Base-by-base conservation (phyloP, 1,140 invertebrate genomes). In the Camponotus floridanus region DNA sequence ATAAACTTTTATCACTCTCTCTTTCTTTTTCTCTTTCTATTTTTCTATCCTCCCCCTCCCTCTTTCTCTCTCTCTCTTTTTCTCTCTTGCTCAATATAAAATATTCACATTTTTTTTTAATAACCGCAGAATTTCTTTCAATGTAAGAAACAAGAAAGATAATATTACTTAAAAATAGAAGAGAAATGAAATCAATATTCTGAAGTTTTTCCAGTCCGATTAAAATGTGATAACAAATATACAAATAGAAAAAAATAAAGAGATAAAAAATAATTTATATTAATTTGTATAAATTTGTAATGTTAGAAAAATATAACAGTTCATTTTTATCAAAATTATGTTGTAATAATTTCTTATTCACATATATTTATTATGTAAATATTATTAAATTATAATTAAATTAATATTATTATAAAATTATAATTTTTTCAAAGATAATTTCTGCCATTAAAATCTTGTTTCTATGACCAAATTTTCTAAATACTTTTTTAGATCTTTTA, bases 341-440 rank as follows among this genome's bases (percentile, higher is more conserved):
- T 18, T 42, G 1, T 76, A 36, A 36, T 18, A 31, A 9, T 5
- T 36, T 51, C 9, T 59, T 59, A 3, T 7, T 74, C 4, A 3
- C 1, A 15, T 39, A 26, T 26, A 26, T 26, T 36, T 13, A 0
- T 36, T 70, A 45, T 48, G 0, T 31, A 31, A 33, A 73, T 7
- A 9, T 36, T 21, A 55, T n/a, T n/a, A n/a, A n/a, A n/a, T n/a
- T n/a, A n/a, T n/a, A n/a, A n/a, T n/a, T n/a, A n/a, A n/a, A n/a
- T n/a, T n/a, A n/a, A n/a, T n/a, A n/a, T n/a, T n/a, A n/a, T n/a
- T n/a, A n/a, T n/a, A n/a, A n/a, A 73, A 73, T 4, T 68, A 3
- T 71, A n/a, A 55, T 55, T 13, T 55, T 55, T 73, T 33, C 36
- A 18, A 31, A 55, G 59, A 8, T 76, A 57, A 59, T 78, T 64